Base-by-base conservation (phyloP, 1,140 invertebrate genomes). In the Drosophila nigrodunni region DNA sequence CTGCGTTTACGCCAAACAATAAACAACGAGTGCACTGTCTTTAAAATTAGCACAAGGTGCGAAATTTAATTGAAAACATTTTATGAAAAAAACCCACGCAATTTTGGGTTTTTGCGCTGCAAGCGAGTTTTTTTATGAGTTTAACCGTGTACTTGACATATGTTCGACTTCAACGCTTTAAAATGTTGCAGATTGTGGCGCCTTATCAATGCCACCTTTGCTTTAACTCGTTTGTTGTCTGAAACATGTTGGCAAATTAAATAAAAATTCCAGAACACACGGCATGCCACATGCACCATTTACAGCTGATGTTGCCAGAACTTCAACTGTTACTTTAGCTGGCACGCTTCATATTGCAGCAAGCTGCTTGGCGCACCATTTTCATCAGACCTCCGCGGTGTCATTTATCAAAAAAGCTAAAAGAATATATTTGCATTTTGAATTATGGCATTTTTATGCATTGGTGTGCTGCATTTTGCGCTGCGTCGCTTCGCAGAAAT, bases 341-440 rank as follows among this genome's bases (percentile, higher is more conserved):
- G 65, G 85, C 83, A 87, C 80, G 83, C 83, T 88, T 74, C 76
- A 88, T 87, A 88, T 88, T 87, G 83, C 82, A 77, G 76, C 66
- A 57, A 30, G 44, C 54, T 60, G 66, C 41, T 46, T 41, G 47
- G 64, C 65, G 55, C 73, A 67, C 69, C 77, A 88, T 85, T 89
- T 89, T 89, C 85, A 89, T 89, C 85, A 89, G 85, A 74, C 80
- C 81, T 74, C 86, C 85, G 85, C 85, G 85, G 87, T 89, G 85
- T 88, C 85, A 88, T 88, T 88, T 88, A 88, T 88, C 85, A 88
- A 89, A 88, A 88, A 89, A 88, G 80, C 85, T 88, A 88, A 88
- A 88, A 85, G 83, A 89, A 88, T 88, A 88, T 88, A 88, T 88
- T 88, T 88, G 74, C 85, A 88, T 88, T 88, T 82, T 88, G 85